Evolutionary conservation across 2,888 invertebrate species (phyloP), one percentile per base, ranked within the genome.

Genomic region (Elegia similella): DNA sequence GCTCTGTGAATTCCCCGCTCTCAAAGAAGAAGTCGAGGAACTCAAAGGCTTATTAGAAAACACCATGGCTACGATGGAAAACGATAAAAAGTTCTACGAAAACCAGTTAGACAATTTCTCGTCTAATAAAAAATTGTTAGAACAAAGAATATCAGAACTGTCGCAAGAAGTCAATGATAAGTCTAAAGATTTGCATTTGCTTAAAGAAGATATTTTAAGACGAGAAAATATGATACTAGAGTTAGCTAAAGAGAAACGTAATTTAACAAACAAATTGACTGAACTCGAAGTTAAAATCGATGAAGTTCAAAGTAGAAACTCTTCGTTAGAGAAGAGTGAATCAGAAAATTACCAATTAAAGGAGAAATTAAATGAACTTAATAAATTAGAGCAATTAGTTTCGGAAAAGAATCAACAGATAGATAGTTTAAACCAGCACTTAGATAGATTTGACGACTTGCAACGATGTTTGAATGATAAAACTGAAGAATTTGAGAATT

Each of bases 141-240:
- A 93, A 68, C 86, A 93, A 44, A 92, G 94, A 70, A 73, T 95
- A 13, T 84, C 90, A 0, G 93, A 94, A 67, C 81, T 93, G 34
- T 93, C 93, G 34, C 88, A 93, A 63, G 90, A 93, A 59, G 82
- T 92, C 3, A 85, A 76, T 47, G 93, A 93, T 54, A 92, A 88
- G 65, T 85, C 92, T 0, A 92, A 92, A 63, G 91, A 93, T 59
- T 73, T 93, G 42, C 84, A 92, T 66, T 72, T 92, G 60, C 82
- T 93, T 34, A 91, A 93, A 80, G 88, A 93, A 71, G 93, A 94
- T 67, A 92, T 92, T 50, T 72, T 91, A 0, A 85, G 92, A 59
- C 87, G 93, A 62, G 93, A 93, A 66, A 92, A 93, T 56, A 93
- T 93, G 92, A 92, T 92, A 61, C 67, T 93, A 53, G 91, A 92